Percentiles rank a stretch among this genome's conserved stretches.
Evolutionary conservation across 2,113 vertebrate genomes (phyloP).

Genomic region (Poeciliopsis occidentalis): DNA sequence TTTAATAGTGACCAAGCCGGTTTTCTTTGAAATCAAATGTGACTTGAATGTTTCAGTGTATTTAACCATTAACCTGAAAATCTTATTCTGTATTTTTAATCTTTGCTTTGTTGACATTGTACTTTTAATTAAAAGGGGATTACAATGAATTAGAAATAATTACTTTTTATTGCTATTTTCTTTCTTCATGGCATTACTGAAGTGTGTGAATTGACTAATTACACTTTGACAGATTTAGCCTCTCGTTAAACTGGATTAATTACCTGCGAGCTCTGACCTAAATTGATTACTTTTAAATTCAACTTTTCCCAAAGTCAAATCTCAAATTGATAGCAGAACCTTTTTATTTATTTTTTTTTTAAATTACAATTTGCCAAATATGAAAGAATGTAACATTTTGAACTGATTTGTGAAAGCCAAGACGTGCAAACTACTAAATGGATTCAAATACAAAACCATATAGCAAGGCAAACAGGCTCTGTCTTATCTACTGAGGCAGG

Average conservation of each 20-base stretch:
- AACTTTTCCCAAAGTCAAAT: neutral
- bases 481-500: conserved; percentile 61
- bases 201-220: neutral
- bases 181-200: neutral
- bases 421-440: neutral
- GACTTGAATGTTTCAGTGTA: too few relatives aligned
- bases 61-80: too few relatives aligned
- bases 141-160: neutral
- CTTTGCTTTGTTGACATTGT: too few relatives aligned
- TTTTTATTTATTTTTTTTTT: neutral
- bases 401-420: neutral
- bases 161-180: neutral
- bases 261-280: neutral
- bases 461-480: conserved; percentile 34
- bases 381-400: neutral
- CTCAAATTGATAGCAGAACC: neutral
- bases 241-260: neutral
- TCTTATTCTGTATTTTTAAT: too few relatives aligned
- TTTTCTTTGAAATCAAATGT: too few relatives aligned
- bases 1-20: neutral
- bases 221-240: neutral
- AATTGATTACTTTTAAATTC: neutral
- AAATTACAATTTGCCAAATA: neutral
- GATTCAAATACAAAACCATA: conserved; percentile 10
- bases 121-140: neutral